phyloP scores from a whole-genome alignment of 2,797 vertebrate species.

The Sebastes minor region DNA sequence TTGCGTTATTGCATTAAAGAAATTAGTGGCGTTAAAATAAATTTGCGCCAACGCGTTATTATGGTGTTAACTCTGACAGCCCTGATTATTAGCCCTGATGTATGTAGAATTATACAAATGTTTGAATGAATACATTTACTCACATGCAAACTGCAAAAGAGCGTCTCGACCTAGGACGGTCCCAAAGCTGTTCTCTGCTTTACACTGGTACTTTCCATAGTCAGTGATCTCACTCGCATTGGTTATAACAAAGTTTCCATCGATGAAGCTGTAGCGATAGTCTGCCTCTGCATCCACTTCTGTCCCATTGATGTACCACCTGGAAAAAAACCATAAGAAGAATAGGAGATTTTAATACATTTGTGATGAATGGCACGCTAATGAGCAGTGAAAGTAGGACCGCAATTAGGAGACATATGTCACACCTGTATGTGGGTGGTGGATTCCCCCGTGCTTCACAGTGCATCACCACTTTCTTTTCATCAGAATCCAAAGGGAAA shows the following conservation, averaged over 20 bases:
- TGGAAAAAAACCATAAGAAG: conserved; percentile 65
- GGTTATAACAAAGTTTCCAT: conserved; percentile 91
- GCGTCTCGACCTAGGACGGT: conserved; percentile 90
- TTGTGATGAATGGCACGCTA: conserved; percentile 16
- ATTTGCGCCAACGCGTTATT: too few relatives aligned
- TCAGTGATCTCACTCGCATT: conserved; percentile 88
- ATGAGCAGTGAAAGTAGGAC: conserved; percentile 8
- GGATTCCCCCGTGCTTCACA: conserved; percentile 93
- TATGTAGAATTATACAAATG: not conserved
- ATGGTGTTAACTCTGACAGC: too few relatives aligned
- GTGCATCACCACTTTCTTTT: conserved; percentile 91
- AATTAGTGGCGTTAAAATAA: too few relatives aligned
- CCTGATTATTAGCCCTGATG: too few relatives aligned
- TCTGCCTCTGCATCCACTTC: conserved; percentile 86
- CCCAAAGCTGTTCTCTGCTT: conserved; percentile 88
- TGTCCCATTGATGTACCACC: conserved; percentile 93
- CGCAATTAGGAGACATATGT: conserved; percentile 17
- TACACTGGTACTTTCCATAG: conserved; percentile 92
- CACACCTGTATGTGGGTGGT: conserved; percentile 89
- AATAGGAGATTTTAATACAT: conserved; percentile 16
- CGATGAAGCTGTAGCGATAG: conserved; percentile 89
- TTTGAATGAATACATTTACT: conserved; percentile 75
- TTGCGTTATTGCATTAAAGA: too few relatives aligned
- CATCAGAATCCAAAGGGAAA: conserved; percentile 90
- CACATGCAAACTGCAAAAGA: conserved; percentile 93